A percentile compares a stretch with the other conserved stretches of the same genome.
Conservation (phyloP, 2,113 vertebrate species). For the Oreochromis tanganicae region DNA sequence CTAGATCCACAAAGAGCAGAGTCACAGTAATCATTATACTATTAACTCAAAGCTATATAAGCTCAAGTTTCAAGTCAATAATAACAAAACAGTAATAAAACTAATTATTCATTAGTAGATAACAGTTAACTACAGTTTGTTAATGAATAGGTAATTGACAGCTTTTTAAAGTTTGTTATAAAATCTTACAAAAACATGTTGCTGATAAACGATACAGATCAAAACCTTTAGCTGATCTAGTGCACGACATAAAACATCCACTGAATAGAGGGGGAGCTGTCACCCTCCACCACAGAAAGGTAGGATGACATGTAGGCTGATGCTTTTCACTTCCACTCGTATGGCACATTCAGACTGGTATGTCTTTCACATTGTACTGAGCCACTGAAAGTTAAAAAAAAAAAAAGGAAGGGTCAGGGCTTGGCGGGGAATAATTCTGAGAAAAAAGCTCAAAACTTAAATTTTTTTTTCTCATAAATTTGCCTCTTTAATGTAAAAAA, state of each 20-base stretch:
- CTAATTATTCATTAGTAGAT: neutral
- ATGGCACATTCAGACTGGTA: neutral
- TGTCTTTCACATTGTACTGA: neutral
- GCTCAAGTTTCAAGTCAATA: neutral
- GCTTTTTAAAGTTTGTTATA: neutral
- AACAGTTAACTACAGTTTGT: neutral
- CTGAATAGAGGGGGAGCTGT: rapidly evolving
- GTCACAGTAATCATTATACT: neutral
- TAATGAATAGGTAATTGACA: neutral
- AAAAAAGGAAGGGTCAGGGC: neutral
- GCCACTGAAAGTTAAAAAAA: neutral
- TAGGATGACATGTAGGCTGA: neutral
- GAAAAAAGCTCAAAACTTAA: neutral
- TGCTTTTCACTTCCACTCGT: neutral
- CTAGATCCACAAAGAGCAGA: neutral
- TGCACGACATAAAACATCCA: rapidly evolving
- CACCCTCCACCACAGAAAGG: neutral
- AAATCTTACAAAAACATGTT: neutral
- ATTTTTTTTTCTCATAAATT: neutral
- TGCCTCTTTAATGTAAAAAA: neutral
- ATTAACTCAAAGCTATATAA: neutral
- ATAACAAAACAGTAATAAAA: neutral
- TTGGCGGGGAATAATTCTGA: neutral
- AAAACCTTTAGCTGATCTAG: neutral
- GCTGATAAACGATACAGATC: neutral